Evolutionary conservation across 2,113 vertebrate species (phyloP).

Genomic region (Lophura nycthemera): DNA sequence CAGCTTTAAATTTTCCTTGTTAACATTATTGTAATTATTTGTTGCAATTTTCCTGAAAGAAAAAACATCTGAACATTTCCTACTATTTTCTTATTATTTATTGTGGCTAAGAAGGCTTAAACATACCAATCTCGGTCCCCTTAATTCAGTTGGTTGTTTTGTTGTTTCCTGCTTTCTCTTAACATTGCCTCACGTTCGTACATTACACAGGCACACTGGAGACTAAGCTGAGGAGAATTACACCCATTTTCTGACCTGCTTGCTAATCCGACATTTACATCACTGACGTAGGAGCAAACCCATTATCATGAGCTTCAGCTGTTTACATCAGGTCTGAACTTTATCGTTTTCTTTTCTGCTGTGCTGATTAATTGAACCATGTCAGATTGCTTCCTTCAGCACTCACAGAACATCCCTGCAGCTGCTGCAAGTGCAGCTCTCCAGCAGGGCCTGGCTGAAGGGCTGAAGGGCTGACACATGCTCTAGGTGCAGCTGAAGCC

Average conservation of each 20-base stretch:
- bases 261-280: neutral
- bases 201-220: neutral
- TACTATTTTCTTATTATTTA: neutral
- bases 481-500: neutral
- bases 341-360: constrained; percentile 23
- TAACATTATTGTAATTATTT: neutral
- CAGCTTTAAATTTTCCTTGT: neutral
- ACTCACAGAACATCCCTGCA: neutral
- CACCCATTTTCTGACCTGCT: constrained; percentile 13
- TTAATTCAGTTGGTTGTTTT: neutral
- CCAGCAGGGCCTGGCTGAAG: neutral
- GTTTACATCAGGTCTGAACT: constrained; percentile 24
- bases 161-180: neutral
- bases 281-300: neutral
- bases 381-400: constrained; percentile 25
- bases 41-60: neutral
- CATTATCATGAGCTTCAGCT: constrained; percentile 26
- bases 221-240: neutral
- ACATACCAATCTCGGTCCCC: neutral
- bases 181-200: neutral
- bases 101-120: neutral
- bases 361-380: neutral
- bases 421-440: neutral
- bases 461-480: fast-evolving
- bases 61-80: neutral